Evolutionary conservation across 2,797 vertebrate genomes (phyloP).

Genomic region (Hydrophis major): DNA sequence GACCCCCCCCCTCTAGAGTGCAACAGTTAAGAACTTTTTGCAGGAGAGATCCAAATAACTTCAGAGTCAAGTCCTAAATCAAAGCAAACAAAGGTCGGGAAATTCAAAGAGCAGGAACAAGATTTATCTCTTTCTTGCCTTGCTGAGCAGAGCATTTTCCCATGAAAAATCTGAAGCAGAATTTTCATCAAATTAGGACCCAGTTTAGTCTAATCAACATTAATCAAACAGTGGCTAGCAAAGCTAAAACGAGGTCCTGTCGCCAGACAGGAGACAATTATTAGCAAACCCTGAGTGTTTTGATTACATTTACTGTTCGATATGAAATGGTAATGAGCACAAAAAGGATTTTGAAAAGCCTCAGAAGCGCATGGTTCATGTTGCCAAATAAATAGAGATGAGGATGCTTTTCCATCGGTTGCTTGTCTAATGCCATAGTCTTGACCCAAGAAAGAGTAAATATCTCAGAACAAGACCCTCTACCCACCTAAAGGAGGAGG

Average conservation of each 20-base stretch:
- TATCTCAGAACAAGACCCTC: background rate
- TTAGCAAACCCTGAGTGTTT: slow-evolving; percentile 24
- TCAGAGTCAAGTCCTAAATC: slow-evolving; percentile 1
- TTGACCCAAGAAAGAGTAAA: background rate
- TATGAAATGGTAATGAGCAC: slow-evolving; percentile 19
- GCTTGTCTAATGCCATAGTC: background rate
- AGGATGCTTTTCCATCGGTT: background rate
- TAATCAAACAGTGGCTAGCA: background rate
- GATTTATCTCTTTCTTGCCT: background rate
- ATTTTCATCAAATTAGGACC: background rate
- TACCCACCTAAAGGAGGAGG: background rate
- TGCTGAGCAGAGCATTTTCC: background rate
- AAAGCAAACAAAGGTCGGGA: background rate
- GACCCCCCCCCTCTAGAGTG: background rate
- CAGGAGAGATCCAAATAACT: background rate
- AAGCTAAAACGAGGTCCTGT: background rate
- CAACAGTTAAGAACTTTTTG: background rate
- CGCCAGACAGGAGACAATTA: slow-evolving; percentile 10
- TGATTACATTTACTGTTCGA: slow-evolving; percentile 10
- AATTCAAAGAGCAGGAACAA: background rate
- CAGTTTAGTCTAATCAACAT: background rate
- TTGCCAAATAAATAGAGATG: background rate
- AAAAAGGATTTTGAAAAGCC: background rate
- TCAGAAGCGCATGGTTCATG: background rate
- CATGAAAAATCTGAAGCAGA: background rate